Conservation (phyloP, 2,888 invertebrate species). For the Scaptomyza polygonia region DNA sequence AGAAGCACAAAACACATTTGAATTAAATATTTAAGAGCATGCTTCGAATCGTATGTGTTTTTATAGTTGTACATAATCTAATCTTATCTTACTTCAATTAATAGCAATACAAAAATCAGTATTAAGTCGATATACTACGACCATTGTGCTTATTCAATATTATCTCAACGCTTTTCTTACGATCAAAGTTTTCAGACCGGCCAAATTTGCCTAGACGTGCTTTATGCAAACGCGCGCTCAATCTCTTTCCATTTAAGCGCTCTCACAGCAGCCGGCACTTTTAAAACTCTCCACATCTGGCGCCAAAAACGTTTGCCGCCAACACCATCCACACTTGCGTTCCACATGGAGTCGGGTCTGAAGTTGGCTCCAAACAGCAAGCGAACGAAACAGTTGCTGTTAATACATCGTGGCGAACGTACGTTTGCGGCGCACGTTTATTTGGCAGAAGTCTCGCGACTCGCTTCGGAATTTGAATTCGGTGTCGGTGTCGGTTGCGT, state of each 20-base stretch:
- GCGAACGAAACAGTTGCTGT: constrained; percentile 63
- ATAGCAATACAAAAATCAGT: background rate
- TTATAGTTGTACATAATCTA: background rate
- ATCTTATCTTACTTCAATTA: background rate
- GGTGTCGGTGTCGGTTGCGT: constrained; percentile 37
- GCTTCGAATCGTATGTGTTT: background rate
- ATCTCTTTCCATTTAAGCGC: constrained; percentile 4
- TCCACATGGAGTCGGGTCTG: constrained; percentile 59
- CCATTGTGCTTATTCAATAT: background rate
- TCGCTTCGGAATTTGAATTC: constrained; percentile 42
- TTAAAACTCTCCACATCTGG: constrained; percentile 65
- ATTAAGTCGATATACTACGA: background rate
- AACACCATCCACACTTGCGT: constrained; percentile 67
- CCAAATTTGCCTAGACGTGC: constrained; percentile 43
- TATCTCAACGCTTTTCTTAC: background rate
- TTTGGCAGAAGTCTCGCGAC: constrained; percentile 16
- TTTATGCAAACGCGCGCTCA: background rate
- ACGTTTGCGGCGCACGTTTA: constrained; percentile 52
- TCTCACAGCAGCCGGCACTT: constrained; percentile 52
- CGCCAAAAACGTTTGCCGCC: constrained; percentile 61
- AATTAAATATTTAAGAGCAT: background rate
- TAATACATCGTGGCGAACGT: constrained; percentile 62
- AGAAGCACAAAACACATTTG: background rate
- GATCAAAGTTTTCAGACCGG: constrained; percentile 15
- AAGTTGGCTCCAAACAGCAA: constrained; percentile 47